A percentile compares a stretch with the other conserved stretches of the same genome.
Conservation (phyloP, 2,888 invertebrate species). For the Leptopterna dolabrata region DNA sequence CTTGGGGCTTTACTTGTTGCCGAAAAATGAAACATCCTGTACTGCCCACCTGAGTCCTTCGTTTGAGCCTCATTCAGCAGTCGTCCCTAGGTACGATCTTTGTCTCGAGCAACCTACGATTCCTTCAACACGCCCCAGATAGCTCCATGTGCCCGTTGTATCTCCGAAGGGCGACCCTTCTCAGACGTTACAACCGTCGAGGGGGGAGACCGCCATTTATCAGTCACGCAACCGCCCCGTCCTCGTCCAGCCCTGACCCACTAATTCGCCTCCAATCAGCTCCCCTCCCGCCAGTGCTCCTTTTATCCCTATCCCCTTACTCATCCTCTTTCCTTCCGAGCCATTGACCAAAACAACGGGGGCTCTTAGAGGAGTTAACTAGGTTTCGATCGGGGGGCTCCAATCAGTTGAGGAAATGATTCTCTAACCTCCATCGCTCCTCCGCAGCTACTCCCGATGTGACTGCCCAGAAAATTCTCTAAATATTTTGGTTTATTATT, state of each 20-base stretch:
- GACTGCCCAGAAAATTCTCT: too few species aligned
- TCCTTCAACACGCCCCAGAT: too few species aligned
- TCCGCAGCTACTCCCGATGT: neutral
- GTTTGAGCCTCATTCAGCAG: too few species aligned
- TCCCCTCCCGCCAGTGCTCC: neutral
- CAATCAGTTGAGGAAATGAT: conserved; percentile 42
- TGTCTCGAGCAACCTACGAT: too few species aligned
- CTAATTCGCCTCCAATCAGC: conserved; percentile 27
- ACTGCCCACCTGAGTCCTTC: too few species aligned
- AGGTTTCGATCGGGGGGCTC: conserved; percentile 37
- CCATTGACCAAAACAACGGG: conserved; percentile 39
- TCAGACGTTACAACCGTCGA: neutral
- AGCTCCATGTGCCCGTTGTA: too few species aligned
- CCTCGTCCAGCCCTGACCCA: neutral
- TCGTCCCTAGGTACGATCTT: too few species aligned
- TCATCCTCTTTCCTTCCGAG: conserved; percentile 20
- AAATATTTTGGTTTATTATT: too few species aligned
- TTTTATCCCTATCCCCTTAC: neutral
- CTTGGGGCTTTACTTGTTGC: too few species aligned
- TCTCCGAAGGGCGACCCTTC: neutral
- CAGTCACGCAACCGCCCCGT: conserved; percentile 31
- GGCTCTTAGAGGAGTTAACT: conserved; percentile 28
- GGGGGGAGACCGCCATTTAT: neutral
- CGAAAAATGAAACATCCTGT: too few species aligned
- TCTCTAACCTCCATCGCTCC: neutral